These are phyloP conservation scores for Pyrgilauda ruficollis DNA, from an alignment of 2,113 vertebrate species.

Conservation along the genomic window DNA sequence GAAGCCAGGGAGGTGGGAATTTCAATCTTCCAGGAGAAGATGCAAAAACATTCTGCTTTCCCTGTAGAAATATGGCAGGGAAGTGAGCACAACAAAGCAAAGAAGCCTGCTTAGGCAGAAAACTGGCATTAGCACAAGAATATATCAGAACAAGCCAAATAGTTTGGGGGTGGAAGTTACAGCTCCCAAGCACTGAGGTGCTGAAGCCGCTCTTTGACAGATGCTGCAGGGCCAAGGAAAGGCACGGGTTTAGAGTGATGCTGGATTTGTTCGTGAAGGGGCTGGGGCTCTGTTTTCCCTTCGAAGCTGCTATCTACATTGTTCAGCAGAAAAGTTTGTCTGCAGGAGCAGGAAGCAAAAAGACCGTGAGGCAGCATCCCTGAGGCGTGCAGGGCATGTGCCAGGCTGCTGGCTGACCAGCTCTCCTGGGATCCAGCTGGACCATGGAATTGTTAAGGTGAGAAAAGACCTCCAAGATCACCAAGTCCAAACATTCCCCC, in stretches of 20 bases:
- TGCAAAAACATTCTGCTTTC: not conserved
- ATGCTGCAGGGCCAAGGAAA: not conserved
- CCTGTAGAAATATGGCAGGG: not conserved
- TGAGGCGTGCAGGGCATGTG: not conserved
- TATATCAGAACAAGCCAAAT: not conserved
- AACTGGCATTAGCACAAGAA: not conserved
- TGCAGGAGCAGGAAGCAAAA: not conserved
- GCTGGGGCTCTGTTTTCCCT: not conserved
- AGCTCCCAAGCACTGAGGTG: not conserved
- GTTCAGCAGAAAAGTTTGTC: not conserved
- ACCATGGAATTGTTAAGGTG: not conserved
- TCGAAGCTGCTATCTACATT: not conserved
- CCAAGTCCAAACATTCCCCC: not conserved
- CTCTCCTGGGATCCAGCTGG: not conserved
- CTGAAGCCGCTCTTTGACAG: not conserved
- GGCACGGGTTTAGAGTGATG: not conserved
- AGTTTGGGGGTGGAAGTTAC: not conserved
- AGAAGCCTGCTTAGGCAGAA: not conserved
- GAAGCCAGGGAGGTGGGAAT: not conserved
- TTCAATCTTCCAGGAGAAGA: not conserved
- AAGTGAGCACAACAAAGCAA: not conserved
- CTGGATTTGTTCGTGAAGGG: not conserved
- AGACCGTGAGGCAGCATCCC: fast-evolving
- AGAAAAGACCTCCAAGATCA: not conserved
- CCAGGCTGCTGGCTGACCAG: not conserved